Evolutionary conservation across 2,797 vertebrate species (phyloP), one percentile per base, ranked within the genome.

Genomic region (Smutsia gigantea): DNA sequence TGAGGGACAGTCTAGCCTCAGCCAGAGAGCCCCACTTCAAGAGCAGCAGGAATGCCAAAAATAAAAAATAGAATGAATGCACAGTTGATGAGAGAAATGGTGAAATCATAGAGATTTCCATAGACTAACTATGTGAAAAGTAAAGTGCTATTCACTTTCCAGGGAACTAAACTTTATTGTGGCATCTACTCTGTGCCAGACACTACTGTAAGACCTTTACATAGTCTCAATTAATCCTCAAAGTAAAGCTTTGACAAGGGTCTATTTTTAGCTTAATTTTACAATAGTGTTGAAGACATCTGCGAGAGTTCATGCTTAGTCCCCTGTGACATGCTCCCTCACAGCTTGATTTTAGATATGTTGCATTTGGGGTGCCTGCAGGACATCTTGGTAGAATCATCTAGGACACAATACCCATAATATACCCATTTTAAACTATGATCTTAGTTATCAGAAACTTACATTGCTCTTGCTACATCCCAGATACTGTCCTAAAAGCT

Each of bases 391-490:
- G 4, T 49, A 53, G 18, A 68, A 13, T 14, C 31, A 25, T 59
- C 6, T 49, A 87, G 66, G 18, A 23, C 10, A 66, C 5, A 39
- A 9, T 29, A 39, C 12, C 10, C 81, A 11, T 46, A 63, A 68
- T 13, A 87, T 5, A 21, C 21, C 12, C 18, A 59, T 39, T 94
- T 79, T 55, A 79, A 87, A 51, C 27, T 66, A 49, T 7, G 0
- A 34, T 82, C n/a, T 84, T 79, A 31, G 59, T 81, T 29, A 81
- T 66, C 61, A 87, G 71, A 92, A 87, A 92, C 21, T 10, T 90
- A 78, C 29, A 42, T 23, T 69, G 15, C 0, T 55, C 7, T 91
- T 92, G 49, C 3, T 87, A 51, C 66, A 91, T 39, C 34, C 13
- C n/a, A 46, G 23, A 86, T 4, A 42, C 46, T 27, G 9, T 21